Evolutionary conservation across 2,888 invertebrate genomes (phyloP).

Genomic region (Eupithecia centaureata): DNA sequence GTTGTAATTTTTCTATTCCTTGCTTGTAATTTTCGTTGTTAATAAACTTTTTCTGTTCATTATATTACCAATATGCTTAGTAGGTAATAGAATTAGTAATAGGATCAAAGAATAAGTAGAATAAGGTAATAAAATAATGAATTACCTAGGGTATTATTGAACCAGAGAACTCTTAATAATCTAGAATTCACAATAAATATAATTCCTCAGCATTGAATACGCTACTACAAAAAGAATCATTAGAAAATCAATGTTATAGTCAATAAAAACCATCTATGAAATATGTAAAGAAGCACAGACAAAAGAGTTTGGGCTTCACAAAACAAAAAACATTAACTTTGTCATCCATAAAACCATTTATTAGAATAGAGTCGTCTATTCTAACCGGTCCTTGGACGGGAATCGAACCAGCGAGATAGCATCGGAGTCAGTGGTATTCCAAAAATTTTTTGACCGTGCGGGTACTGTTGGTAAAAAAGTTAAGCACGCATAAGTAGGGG

Average conservation of each 20-base stretch:
- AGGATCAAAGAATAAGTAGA: too few species aligned
- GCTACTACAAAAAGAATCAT: not conserved
- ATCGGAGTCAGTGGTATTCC: constrained; percentile 53
- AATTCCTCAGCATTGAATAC: too few species aligned
- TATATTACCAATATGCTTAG: too few species aligned
- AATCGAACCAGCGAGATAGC: constrained; percentile 51
- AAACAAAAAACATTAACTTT: constrained; percentile 15
- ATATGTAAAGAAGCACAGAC: not conserved
- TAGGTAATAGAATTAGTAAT: too few species aligned
- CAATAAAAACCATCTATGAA: not conserved
- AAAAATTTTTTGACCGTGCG: constrained; percentile 62
- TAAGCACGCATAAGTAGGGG: constrained; percentile 8
- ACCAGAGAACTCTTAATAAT: too few species aligned
- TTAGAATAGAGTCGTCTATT: constrained; percentile 53
- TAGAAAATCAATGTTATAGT: not conserved
- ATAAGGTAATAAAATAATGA: too few species aligned
- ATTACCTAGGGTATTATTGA: too few species aligned
- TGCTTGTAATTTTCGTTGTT: too few species aligned
- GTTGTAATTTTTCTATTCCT: too few species aligned
- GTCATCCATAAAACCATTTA: constrained; percentile 35
- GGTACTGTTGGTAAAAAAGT: constrained; percentile 48
- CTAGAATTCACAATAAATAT: too few species aligned
- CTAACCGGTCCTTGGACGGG: constrained; percentile 46
- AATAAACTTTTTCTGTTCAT: too few species aligned
- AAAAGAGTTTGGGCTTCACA: not conserved